Evolutionary conservation across 2,113 vertebrate genomes (phyloP).

Genomic region (Neodontobutis hainanensis): DNA sequence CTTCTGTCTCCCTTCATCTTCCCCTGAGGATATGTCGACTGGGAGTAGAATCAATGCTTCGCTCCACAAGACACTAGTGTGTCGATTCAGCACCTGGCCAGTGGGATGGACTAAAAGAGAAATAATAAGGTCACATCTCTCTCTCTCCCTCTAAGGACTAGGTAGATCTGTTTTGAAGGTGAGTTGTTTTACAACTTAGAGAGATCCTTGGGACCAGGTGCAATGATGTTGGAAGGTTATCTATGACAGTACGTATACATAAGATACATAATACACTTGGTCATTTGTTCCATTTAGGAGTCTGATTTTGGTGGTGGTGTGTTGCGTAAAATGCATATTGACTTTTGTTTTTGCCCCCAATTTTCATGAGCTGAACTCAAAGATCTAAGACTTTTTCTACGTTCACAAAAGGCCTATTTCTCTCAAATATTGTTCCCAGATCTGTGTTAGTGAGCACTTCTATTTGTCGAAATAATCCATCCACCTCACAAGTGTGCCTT

Average conservation of each 20-base stretch:
- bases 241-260: neutral
- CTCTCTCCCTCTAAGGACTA: slow-evolving; percentile 49
- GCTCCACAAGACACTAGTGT: slow-evolving; percentile 65
- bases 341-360: too few relatives aligned
- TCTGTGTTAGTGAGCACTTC: too few relatives aligned
- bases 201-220: slow-evolving; percentile 38
- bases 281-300: slow-evolving; percentile 28
- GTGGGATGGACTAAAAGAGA: slow-evolving; percentile 44
- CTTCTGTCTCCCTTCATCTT: slow-evolving; percentile 17
- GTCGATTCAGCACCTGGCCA: slow-evolving; percentile 76
- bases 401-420: too few relatives aligned
- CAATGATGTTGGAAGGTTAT: slow-evolving; percentile 47
- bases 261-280: neutral
- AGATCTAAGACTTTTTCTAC: too few relatives aligned
- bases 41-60: slow-evolving; percentile 65
- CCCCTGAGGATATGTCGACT: slow-evolving; percentile 46
- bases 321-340: too few relatives aligned
- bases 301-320: slow-evolving; percentile 39
- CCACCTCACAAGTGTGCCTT: too few relatives aligned
- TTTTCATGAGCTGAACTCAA: too few relatives aligned
- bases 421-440: too few relatives aligned
- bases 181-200: slow-evolving; percentile 48
- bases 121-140: slow-evolving; percentile 49
- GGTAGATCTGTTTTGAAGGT: slow-evolving; percentile 65
- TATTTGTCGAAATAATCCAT: too few relatives aligned